These are phyloP conservation scores for Cheiracanthium punctorium DNA, from an alignment of 2,888 invertebrate species.

Conservation along the genomic window DNA sequence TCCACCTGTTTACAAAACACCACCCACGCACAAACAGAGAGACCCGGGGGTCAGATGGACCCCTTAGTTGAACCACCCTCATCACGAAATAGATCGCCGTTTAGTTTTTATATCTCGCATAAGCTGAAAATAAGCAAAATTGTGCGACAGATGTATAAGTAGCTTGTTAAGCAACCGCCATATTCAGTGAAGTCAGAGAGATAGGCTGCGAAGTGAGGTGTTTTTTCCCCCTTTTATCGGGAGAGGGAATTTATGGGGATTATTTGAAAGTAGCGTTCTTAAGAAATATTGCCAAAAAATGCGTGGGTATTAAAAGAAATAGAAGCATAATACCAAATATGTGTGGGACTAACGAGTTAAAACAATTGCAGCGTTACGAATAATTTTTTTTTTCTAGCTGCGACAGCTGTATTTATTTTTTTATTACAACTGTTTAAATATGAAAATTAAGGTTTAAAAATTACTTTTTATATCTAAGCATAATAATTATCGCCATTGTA, in stretches of 20 bases:
- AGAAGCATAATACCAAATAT: background rate
- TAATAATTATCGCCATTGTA: too few species aligned
- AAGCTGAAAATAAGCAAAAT: background rate
- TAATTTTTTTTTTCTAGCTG: too few species aligned
- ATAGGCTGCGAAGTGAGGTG: background rate
- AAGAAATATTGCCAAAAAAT: background rate
- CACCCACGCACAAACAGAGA: conserved; percentile 45
- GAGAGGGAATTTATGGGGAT: background rate
- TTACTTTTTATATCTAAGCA: too few species aligned
- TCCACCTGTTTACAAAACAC: conserved; percentile 63
- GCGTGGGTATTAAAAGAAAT: background rate
- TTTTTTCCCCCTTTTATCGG: background rate
- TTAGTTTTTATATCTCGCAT: background rate
- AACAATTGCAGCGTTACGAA: too few species aligned
- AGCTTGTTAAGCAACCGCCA: background rate
- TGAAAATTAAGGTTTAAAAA: too few species aligned
- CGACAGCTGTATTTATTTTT: too few species aligned
- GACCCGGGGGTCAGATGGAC: background rate
- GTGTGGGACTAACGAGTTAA: too few species aligned
- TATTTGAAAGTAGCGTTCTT: background rate
- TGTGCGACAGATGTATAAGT: background rate
- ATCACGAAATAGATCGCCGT: background rate
- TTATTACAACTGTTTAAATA: too few species aligned
- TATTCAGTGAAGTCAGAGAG: background rate
- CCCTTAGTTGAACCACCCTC: background rate